Evolutionary conservation across 2,888 invertebrate species (phyloP), one percentile per base, ranked within the genome.

Genomic region (Andricus quercusramuli): DNA sequence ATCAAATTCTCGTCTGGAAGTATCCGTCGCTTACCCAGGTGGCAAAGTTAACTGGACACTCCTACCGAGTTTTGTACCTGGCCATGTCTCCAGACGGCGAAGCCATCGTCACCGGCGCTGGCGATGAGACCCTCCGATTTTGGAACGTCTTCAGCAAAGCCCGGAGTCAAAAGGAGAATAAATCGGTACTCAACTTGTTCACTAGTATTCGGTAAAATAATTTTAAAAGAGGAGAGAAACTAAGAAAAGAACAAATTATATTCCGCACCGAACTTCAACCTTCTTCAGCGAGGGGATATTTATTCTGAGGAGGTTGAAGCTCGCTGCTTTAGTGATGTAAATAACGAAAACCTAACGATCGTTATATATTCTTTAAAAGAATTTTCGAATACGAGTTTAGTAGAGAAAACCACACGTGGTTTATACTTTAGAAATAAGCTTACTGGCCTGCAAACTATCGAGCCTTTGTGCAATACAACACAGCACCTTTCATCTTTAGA

Each of bases 101-200:
- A 92, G 98, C 99, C 3, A 99, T 99, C 85, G 99, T 99, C 0
- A 99, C 99, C 0, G 99, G 99, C 41, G 99, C 99, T 1, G 99
- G 99, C 0, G 99, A 99, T 93, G 99, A 99, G 92, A 99, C 99
- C 0, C 94, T 99, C 8, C 94, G 99, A 11, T 99, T 99, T 93
- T 99, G 99, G 99, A 99, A 99, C 94, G 99, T 99, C 0, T 99
- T 99, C 94, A 98, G 98, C 90, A 99, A 99, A 94, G 98, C 98
- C 22, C 95, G 98, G 59, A 98, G 98, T 80, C 98, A 98, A 91
- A 97, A 97, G 93, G 98, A 98, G 93, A 98, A 97, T 88, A 97
- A 98, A 93, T 98, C 98, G 83, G 98, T 98, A 78, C 94, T 98
- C 80, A 98, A 98, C 93, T 94, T 98, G 41, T 98, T 98, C 93